These are phyloP conservation scores for Nemotelus nigrinus DNA, from an alignment of 2,888 invertebrate species.

Conservation along the genomic window DNA sequence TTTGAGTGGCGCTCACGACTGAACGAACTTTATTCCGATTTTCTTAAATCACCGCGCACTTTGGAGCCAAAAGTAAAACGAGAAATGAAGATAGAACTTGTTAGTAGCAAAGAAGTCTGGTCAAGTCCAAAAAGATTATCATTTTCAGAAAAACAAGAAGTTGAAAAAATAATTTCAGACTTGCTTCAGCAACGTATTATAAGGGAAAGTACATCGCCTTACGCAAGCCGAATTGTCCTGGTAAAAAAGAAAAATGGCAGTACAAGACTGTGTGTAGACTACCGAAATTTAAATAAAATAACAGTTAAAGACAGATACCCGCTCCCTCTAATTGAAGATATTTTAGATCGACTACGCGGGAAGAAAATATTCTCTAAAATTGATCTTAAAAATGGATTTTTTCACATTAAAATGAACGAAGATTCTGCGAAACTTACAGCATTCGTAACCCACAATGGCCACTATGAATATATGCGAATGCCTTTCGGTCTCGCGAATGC, in stretches of 20 bases:
- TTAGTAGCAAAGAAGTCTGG: background rate
- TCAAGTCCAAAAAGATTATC: background rate
- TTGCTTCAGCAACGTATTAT: background rate
- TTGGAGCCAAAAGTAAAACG: background rate
- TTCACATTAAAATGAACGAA: background rate
- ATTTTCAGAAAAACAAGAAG: background rate
- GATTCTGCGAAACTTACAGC: background rate
- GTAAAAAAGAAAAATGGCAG: background rate
- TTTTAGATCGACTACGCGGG: constrained; percentile 47
- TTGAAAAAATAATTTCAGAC: background rate
- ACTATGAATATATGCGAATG: constrained; percentile 5
- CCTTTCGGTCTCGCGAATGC: constrained; percentile 17
- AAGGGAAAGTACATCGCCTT: background rate
- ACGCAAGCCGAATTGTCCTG: background rate
- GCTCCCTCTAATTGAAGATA: background rate
- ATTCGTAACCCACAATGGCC: background rate
- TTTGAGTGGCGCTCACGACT: background rate
- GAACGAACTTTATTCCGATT: background rate
- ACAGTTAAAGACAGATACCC: background rate
- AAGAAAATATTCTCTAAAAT: constrained; percentile 17
- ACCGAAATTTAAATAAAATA: background rate
- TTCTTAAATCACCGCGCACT: background rate
- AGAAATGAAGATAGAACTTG: background rate
- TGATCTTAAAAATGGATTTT: constrained; percentile 1
- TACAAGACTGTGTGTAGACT: background rate